Evolutionary conservation across 1,140 invertebrate species (phyloP).

Genomic region (Cydia fagiglandana): DNA sequence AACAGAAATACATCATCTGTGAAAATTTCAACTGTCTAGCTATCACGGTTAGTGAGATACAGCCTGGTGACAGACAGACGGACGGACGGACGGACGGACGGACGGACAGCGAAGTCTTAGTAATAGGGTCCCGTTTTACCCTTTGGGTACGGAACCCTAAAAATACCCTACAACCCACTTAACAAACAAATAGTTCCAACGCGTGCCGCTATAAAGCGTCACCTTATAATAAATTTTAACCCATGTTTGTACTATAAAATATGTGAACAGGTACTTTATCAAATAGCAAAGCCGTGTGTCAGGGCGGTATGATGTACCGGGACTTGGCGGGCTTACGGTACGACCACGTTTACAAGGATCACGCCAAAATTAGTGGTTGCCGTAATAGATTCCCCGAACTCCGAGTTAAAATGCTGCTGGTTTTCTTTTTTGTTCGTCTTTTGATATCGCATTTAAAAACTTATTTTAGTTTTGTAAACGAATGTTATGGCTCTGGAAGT

Average conservation of each 20-base stretch:
- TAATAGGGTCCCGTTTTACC: too few relatives aligned
- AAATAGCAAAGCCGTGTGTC: constrained; percentile 70
- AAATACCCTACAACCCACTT: neutral
- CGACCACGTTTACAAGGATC: constrained; percentile 45
- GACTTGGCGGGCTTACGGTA: constrained; percentile 63
- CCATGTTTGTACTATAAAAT: constrained; percentile 65
- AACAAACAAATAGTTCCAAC: constrained; percentile 12
- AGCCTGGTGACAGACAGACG: too few relatives aligned
- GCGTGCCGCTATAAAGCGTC: constrained; percentile 1
- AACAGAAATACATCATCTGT: too few relatives aligned
- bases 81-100: too few relatives aligned
- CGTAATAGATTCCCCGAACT: constrained; percentile 44
- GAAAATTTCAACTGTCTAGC: too few relatives aligned
- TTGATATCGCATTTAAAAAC: neutral
- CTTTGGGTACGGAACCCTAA: too few relatives aligned
- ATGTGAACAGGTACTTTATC: constrained; percentile 73
- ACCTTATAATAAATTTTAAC: constrained; percentile 60
- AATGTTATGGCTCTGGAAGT: too few relatives aligned
- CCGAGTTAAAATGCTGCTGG: neutral
- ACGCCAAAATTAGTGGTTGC: constrained; percentile 57
- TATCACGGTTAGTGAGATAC: too few relatives aligned
- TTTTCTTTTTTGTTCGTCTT: constrained; percentile 35
- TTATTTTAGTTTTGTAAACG: too few relatives aligned
- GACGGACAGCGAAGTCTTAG: too few relatives aligned
- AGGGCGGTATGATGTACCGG: constrained; percentile 65